Conservation (phyloP, 2,888 invertebrate genomes). For the Philaethria dido region DNA sequence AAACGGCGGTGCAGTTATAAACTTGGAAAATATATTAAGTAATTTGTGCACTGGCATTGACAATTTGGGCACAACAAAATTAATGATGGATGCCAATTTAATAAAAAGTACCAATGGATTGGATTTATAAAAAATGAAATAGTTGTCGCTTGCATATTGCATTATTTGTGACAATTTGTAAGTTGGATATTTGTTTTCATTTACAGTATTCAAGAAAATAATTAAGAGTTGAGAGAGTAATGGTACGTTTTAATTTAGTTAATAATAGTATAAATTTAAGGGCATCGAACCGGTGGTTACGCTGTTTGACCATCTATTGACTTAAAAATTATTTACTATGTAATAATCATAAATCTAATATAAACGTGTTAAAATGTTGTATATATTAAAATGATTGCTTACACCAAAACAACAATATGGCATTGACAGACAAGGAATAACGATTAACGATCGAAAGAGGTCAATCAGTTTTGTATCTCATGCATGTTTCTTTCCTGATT, state of each 20-base stretch:
- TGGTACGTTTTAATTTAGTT: constrained; percentile 56
- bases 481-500: constrained; percentile 44
- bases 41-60: constrained; percentile 30
- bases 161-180: constrained; percentile 53
- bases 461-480: constrained; percentile 54
- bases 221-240: constrained; percentile 56
- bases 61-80: constrained; percentile 37
- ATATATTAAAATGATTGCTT: constrained; percentile 16
- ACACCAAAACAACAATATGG: constrained; percentile 58
- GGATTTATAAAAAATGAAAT: constrained; percentile 55
- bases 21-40: constrained; percentile 9
- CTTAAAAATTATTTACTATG: constrained; percentile 19
- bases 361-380: constrained; percentile 2
- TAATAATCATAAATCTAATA: constrained; percentile 7
- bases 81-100: constrained; percentile 47
- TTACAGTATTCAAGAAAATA: constrained; percentile 48
- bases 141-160: constrained; percentile 49
- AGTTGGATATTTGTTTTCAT: constrained; percentile 45
- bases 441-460: constrained; percentile 68
- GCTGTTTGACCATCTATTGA: constrained; percentile 44
- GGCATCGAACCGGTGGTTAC: constrained; percentile 66
- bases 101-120: constrained; percentile 48
- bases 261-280: constrained; percentile 37
- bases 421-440: constrained; percentile 64
- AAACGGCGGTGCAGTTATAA: background rate